Evolutionary conservation across 1,140 invertebrate genomes (phyloP).

Genomic region (Pseudomyrmex sp.): DNA sequence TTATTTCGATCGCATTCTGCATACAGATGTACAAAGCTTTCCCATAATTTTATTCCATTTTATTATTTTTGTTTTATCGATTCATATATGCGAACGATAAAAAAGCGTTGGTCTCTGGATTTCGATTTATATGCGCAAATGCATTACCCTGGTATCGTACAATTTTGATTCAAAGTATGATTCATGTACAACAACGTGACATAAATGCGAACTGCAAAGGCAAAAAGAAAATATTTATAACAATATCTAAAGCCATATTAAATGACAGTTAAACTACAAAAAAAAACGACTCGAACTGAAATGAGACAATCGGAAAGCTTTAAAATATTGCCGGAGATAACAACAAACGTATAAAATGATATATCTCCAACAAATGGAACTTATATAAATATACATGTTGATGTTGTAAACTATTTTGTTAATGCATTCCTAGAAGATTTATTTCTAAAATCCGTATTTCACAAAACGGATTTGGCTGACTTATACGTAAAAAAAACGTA

Average conservation of each 20-base stretch:
- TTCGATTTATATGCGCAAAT: constrained; percentile 27
- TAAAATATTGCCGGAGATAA: not conserved
- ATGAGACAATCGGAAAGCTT: not conserved
- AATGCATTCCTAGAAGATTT: not conserved
- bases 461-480: not conserved
- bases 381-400: not conserved
- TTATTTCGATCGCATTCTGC: too few relatives aligned
- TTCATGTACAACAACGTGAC: not conserved
- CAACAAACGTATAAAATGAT: not conserved
- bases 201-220: constrained; percentile 18
- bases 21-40: not conserved
- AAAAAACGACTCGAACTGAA: not conserved
- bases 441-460: not conserved
- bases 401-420: not conserved
- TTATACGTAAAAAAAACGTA: too few relatives aligned
- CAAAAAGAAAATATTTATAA: not conserved
- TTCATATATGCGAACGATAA: not conserved
- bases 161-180: constrained; percentile 15
- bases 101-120: not conserved
- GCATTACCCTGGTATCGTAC: constrained; percentile 16
- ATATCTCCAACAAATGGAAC: not conserved
- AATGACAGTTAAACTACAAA: constrained; percentile 1
- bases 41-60: not conserved
- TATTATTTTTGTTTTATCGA: not conserved
- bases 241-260: not conserved